Conservation (phyloP, 2,113 vertebrate species). For the Peromyscus maniculatus region DNA sequence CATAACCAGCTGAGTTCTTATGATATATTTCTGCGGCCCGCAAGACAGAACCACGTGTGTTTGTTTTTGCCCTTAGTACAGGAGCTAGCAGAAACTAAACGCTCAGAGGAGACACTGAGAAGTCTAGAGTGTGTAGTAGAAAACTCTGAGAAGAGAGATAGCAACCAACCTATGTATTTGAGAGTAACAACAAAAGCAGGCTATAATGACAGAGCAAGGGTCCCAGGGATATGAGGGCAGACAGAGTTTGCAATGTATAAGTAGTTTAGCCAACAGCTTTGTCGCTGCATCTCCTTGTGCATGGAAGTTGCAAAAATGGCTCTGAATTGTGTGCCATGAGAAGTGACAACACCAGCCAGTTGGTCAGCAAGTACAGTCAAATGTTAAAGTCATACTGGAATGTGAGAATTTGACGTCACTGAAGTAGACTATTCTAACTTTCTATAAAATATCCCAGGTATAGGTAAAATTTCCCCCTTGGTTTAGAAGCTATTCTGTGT, state of each 20-base stretch:
- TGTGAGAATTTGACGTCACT: neutral
- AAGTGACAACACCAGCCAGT: neutral
- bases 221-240: neutral
- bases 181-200: neutral
- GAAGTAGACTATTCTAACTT: neutral
- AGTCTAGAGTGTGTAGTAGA: neutral
- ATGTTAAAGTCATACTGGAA: neutral
- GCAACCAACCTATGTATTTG: neutral
- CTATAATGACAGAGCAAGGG: neutral
- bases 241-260: neutral
- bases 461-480: neutral
- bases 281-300: rapidly evolving
- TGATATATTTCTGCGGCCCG: too few relatives aligned
- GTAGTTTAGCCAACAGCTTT: neutral
- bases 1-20: too few relatives aligned
- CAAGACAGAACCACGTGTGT: neutral
- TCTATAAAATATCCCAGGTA: neutral
- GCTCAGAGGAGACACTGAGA: neutral
- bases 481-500: neutral
- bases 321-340: neutral
- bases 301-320: neutral
- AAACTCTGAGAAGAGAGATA: neutral
- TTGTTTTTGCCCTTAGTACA: neutral
- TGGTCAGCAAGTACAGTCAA: too few relatives aligned
- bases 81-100: neutral